Evolutionary conservation across 2,113 vertebrate genomes (phyloP).

Genomic region (Antechinus flavipes): DNA sequence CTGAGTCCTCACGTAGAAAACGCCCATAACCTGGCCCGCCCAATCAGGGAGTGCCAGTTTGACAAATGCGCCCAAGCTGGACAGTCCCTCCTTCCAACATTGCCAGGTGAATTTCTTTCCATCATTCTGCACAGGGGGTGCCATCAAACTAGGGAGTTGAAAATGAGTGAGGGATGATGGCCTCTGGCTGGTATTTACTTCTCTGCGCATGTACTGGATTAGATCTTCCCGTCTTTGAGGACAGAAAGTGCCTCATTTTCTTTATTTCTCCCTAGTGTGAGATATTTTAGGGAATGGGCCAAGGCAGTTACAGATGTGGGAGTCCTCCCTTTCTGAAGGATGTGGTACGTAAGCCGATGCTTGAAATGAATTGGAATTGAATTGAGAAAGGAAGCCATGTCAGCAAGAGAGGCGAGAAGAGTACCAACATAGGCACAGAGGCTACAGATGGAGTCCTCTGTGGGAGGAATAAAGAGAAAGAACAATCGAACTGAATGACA

Average conservation of each 20-base stretch:
- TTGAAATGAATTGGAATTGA: too few species aligned
- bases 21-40: constrained; percentile 99
- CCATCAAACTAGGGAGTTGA: not conserved
- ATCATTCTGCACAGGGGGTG: not conserved
- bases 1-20: constrained; percentile 99
- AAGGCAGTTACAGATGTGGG: not conserved
- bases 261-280: not conserved
- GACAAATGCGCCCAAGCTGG: too few species aligned
- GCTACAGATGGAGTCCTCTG: not conserved
- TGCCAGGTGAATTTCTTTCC: too few species aligned
- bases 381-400: not conserved
- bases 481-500: not conserved
- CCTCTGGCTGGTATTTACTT: not conserved
- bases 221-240: not conserved
- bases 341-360: not conserved
- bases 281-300: not conserved
- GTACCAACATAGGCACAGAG: not conserved
- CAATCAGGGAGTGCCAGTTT: constrained; percentile 99
- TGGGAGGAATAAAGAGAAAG: not conserved
- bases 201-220: not conserved
- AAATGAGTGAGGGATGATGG: not conserved
- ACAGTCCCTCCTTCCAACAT: too few species aligned
- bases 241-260: not conserved
- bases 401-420: not conserved
- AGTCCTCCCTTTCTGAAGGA: not conserved